A percentile compares a stretch with the other conserved stretches of the same genome.
These are phyloP conservation scores for Ibycter americanus DNA, from an alignment of 2,797 vertebrate genomes.

Conservation along the genomic window DNA sequence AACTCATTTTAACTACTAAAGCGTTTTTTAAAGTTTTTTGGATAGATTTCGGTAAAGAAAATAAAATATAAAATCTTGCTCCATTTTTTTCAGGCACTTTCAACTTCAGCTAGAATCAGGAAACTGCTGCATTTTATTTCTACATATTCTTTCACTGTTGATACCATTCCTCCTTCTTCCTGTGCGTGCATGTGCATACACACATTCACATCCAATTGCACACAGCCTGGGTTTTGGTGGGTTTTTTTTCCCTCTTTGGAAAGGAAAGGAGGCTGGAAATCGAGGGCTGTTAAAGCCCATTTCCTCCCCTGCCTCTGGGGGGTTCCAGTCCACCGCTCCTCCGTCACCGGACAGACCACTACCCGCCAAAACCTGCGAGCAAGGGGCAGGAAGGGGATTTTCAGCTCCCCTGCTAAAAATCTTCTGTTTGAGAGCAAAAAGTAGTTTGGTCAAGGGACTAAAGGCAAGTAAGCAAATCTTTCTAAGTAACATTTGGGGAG, in stretches of 20 bases:
- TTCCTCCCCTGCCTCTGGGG: neutral
- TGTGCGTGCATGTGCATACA: neutral
- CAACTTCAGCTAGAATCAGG: neutral
- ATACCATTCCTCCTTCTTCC: neutral
- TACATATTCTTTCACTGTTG: neutral
- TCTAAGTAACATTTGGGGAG: neutral
- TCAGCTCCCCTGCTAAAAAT: neutral
- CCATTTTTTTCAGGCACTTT: neutral
- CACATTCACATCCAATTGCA: neutral
- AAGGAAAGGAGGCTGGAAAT: neutral
- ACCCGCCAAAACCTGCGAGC: neutral
- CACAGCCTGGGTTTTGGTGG: rapidly evolving
- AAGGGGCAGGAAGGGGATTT: neutral
- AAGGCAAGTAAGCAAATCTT: neutral
- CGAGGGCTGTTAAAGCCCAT: neutral
- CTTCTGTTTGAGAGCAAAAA: neutral
- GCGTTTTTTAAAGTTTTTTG: neutral
- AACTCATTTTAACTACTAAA: neutral
- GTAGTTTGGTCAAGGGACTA: neutral
- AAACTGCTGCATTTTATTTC: neutral
- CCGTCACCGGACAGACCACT: neutral
- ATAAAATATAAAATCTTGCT: neutral
- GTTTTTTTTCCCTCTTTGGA: neutral
- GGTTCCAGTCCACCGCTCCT: neutral
- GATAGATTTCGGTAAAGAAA: neutral